These are phyloP conservation scores for Lateolabrax maculatus DNA, from an alignment of 2,797 vertebrate genomes.

Conservation along the genomic window DNA sequence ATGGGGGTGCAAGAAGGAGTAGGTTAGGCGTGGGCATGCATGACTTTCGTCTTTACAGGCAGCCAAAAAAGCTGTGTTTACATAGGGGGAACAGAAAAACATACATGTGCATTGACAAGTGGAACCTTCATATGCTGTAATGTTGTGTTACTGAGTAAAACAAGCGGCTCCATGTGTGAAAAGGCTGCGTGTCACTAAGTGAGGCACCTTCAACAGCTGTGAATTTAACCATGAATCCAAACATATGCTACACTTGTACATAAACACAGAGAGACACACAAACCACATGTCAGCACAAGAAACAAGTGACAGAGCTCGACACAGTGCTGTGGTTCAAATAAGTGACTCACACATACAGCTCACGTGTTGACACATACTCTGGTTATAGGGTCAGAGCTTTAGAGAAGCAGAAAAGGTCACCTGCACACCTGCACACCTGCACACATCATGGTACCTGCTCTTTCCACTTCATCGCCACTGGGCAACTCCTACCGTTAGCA, in stretches of 20 bases:
- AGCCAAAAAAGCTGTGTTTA: constrained; percentile 58
- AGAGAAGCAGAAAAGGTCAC: constrained; percentile 52
- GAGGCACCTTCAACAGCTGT: constrained; percentile 60
- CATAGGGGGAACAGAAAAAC: constrained; percentile 54
- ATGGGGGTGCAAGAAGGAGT: constrained; percentile 26
- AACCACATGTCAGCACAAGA: constrained; percentile 54
- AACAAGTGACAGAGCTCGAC: constrained; percentile 29
- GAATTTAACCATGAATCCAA: constrained; percentile 49
- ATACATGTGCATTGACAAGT: constrained; percentile 64
- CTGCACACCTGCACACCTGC: constrained; percentile 64
- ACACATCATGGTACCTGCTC: constrained; percentile 27
- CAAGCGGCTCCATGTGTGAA: constrained; percentile 44
- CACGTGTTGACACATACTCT: constrained; percentile 55
- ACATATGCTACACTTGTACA: constrained; percentile 37
- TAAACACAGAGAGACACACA: constrained; percentile 48
- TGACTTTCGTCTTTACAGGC: constrained; percentile 34
- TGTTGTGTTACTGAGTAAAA: constrained; percentile 69
- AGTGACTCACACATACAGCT: constrained; percentile 44
- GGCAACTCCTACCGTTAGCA: constrained; percentile 40
- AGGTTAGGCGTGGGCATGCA: constrained; percentile 11
- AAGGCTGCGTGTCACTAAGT: constrained; percentile 37
- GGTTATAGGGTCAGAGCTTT: constrained; percentile 35
- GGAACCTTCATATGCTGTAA: constrained; percentile 61
- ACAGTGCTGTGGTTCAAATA: constrained; percentile 21
- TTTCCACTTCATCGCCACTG: constrained; percentile 59